Evolutionary conservation across 2,113 vertebrate species (phyloP).

Genomic region (Oplegnathus fasciatus): DNA sequence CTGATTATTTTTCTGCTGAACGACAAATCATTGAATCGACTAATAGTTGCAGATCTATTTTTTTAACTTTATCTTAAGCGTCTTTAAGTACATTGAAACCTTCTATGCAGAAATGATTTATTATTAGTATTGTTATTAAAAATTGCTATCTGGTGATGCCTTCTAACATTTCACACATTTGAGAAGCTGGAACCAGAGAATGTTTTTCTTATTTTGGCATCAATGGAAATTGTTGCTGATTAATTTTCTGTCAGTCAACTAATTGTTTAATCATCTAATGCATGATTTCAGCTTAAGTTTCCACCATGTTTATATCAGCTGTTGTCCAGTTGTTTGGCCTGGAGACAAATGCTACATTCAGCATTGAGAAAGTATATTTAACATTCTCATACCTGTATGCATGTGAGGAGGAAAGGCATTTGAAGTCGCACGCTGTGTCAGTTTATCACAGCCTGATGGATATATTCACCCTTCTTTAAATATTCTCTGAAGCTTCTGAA

Average conservation of each 20-base stretch:
- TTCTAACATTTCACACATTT: background rate
- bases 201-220: background rate
- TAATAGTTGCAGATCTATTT: background rate
- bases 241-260: background rate
- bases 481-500: slow-evolving; percentile 26
- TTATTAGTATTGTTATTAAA: background rate
- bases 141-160: background rate
- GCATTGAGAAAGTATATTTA: slow-evolving; percentile 1
- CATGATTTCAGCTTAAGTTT: background rate
- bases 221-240: background rate
- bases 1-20: no score
- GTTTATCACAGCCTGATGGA: slow-evolving; percentile 12
- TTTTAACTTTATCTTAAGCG: background rate
- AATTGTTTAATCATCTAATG: background rate
- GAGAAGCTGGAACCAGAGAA: background rate
- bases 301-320: background rate
- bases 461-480: slow-evolving; percentile 3
- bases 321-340: background rate
- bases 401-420: background rate
- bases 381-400: background rate
- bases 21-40: no score
- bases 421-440: background rate
- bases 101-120: background rate
- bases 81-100: background rate
- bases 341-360: background rate